Evolutionary conservation across 2,888 invertebrate genomes (phyloP), one percentile per base, ranked within the genome.

Genomic region (Reticulitermes lucifugus): DNA sequence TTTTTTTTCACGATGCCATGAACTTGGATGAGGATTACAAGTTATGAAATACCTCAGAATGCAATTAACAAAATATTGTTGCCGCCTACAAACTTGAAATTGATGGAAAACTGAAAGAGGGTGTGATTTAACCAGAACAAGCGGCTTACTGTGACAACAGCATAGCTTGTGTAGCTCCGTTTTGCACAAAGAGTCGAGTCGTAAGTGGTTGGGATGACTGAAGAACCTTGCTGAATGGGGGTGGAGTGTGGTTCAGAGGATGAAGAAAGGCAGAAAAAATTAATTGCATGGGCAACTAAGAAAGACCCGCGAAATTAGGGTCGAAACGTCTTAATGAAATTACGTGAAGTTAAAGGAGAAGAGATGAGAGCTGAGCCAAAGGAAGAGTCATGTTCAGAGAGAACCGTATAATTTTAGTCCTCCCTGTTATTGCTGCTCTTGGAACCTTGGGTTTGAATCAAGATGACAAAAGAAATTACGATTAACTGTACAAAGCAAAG

Each of bases 291-390:
- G 65, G 81, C 43, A 81, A 81, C 65, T 81, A 81, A 81, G 81
- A 60, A 43, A 75, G 43, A 3, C 75, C 75, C 43, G 7, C 43
- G 43, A 75, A 75, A 75, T 75, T 75, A 75, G 43, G 43, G 18
- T 43, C 35, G 81, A 81, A 81, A 81, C 60, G 65, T 81, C 65
- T 81, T 81, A 81, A 81, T 81, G 81, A 81, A 81, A 81, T 81
- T 81, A 81, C 21, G 41, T 81, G 41, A 81, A 41, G 60, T 75
- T 43, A 43, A 73, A 35, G 35, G 4, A 35, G 46, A 12, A 46
- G 46, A 12, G 22, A 22, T 5, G 35, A 14, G 14, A 18, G 21
- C 18, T 60, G 21, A 60, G 22, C n/a, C 21, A 60, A 43, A 43
- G 75, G 41, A 35, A n/a, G 43, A 0, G 41, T 43, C 21, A 10